Base-by-base conservation (phyloP, 2,113 vertebrate species). In the Tyto alba region DNA sequence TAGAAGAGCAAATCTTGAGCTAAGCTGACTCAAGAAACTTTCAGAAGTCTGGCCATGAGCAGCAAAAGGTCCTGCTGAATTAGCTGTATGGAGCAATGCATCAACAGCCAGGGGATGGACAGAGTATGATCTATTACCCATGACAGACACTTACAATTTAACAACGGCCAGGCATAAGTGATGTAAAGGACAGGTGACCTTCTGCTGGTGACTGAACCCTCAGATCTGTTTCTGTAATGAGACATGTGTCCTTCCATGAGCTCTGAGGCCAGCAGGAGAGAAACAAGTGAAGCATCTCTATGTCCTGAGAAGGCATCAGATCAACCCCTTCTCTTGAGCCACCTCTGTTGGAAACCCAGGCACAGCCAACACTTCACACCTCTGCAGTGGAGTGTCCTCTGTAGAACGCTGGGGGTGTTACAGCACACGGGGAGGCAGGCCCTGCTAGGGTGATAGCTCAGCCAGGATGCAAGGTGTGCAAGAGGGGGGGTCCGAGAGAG, bases 401-500 rank as follows among this genome's bases (percentile, higher is more conserved):
- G 45, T 2, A 73, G 59, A 32, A 30, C 1, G 16, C 45, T 6
- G 13, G 3, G 29, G 38, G 53, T 20, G 11, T 25, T 3, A 22
- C 2, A 21, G 53, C 40, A n/a, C 10, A 1, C 0, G 0, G 18
- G 23, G 23, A 29, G 23, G 26, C 32, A 27, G n/a, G 47, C 13
- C 25, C 63, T 47, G 48, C 67, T 16, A 22, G 18, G 34, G 16
- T 0, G 0, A 50, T 5, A n/a, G 56, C 63, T 60, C 20, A 27
- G 34, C 15, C 0, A 4, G 15, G n/a, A 26, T 4, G 13, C 26
- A 41, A 66, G 57, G 50, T 27, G 64, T 26, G 48, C 10, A 20
- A 45, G 34, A 22, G 21, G 2, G 1, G 16, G 74, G 22, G 13
- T 72, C 27, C 17, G 19, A 53, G 55, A 34, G 16, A 93, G 30